Conservation (phyloP, 2,113 vertebrate genomes). For the human region GRCh38 chr1:237174501-237175000, state of each 20-base stretch:
- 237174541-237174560: neutral
- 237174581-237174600: neutral
- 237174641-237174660: neutral
- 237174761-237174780: neutral
- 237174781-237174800: neutral
- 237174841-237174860: neutral
- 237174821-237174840: neutral
- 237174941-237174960: neutral
- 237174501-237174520: neutral
- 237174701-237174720: neutral
- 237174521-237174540: fast-evolving
- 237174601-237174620: neutral
- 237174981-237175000: neutral
- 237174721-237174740: neutral
- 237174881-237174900: neutral
- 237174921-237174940: neutral
- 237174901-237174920: neutral
- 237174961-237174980: neutral
- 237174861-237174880: neutral
- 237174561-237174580: neutral
- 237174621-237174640: neutral
- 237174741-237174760: neutral
- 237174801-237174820: neutral
- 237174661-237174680: neutral
- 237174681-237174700: neutral